Base-by-base conservation (phyloP, 2,797 vertebrate species). In the Ficedula albicollis region DNA sequence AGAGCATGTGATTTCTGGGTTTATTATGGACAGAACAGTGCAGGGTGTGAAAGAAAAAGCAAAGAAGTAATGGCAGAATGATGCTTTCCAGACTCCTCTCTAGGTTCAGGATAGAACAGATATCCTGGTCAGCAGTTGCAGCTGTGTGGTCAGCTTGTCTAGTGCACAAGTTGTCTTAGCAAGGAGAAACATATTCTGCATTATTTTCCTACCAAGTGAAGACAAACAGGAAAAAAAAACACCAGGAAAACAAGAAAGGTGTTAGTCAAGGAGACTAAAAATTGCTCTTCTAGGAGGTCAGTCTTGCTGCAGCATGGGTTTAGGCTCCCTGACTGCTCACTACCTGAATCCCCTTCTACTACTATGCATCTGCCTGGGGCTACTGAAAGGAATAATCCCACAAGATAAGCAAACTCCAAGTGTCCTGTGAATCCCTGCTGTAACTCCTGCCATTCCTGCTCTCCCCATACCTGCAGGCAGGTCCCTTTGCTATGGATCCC, bases 401-500 rank as follows among this genome's bases (percentile, higher is more conserved):
- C 5, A 25, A 52, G 41, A 55, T 5, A 75, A 51, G 60, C 38
- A 72, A 87, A 67, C 9, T 6, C 18, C 19, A 23, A 32, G 7
- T 43, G 30, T 48, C 30, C 29, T 58, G 39, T 7, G 6, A 55
- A 49, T 41, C 15, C 26, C 51, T 85, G 32, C 32, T 43, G 10
- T 44, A 83, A 44, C 20, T 77, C 49, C 36, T 88, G 52, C 21
- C 20, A 19, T 11, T 64, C 52, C 34, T 36, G 38, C 17, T 74
- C 22, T 34, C 11, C 1, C 16, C 1, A 8, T 13, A 12, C 30
- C 38, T 27, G 2, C 25, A 30, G 23, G 13, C 13, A 69, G n/a
- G n/a, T n/a, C n/a, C n/a, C n/a, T n/a, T 21, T 25, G 44, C 58
- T 39, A 0, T 0, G 0, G 18, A 11, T 68, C 34, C 8, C 49